These are phyloP conservation scores for Tenualosa thibaudeaui DNA, from an alignment of 2,797 vertebrate species.

Conservation along the genomic window DNA sequence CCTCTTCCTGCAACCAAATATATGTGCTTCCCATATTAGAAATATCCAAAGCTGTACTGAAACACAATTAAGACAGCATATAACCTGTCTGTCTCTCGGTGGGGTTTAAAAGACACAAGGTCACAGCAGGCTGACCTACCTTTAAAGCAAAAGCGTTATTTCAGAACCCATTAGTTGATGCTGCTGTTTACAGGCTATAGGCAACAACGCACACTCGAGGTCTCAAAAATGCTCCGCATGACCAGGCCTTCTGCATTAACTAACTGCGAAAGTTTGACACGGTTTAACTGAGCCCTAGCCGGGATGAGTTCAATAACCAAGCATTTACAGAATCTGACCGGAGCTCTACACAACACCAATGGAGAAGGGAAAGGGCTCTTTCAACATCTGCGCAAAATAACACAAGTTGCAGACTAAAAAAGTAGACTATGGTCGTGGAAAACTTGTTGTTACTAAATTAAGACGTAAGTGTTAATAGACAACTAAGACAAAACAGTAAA, in stretches of 20 bases:
- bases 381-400: too few relatives aligned
- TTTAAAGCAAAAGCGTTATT: background rate
- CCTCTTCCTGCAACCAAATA: too few relatives aligned
- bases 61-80: too few relatives aligned
- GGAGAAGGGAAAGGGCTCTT: background rate
- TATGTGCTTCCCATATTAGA: too few relatives aligned
- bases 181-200: background rate
- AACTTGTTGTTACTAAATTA: background rate
- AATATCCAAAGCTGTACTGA: too few relatives aligned
- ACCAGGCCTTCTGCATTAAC: background rate
- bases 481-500: background rate
- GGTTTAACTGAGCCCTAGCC: background rate
- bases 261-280: background rate
- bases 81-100: background rate
- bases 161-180: background rate
- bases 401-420: too few relatives aligned
- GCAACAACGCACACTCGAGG: too few relatives aligned
- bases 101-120: background rate
- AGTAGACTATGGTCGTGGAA: too few relatives aligned
- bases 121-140: background rate
- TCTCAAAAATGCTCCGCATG: too few relatives aligned
- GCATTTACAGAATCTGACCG: background rate
- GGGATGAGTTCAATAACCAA: background rate
- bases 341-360: background rate
- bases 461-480: background rate